These are phyloP conservation scores for Podarcis cretensis DNA, from an alignment of 2,113 vertebrate genomes.

Conservation along the genomic window DNA sequence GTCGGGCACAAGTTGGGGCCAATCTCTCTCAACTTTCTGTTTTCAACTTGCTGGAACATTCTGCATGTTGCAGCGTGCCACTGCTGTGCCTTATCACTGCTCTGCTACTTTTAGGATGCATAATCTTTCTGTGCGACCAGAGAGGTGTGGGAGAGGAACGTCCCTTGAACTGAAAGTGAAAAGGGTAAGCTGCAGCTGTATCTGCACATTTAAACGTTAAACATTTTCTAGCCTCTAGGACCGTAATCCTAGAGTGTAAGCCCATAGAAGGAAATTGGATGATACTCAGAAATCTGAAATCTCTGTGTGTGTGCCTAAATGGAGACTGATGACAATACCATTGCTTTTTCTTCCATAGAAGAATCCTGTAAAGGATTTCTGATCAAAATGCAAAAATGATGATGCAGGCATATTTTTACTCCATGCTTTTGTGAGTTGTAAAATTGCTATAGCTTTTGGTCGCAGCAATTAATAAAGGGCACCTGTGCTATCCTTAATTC, in stretches of 20 bases:
- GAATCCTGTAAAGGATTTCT: not conserved
- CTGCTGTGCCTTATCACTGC: constrained; percentile 38
- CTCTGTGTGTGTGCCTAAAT: not conserved
- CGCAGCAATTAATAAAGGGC: not conserved
- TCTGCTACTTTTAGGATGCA: constrained; percentile 18
- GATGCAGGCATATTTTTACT: not conserved
- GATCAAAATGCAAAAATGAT: not conserved
- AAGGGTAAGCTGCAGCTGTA: constrained; percentile 23
- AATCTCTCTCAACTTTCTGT: constrained; percentile 46
- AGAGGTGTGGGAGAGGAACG: constrained; percentile 43
- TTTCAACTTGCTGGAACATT: constrained; percentile 44
- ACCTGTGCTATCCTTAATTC: not conserved
- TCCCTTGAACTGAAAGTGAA: constrained; percentile 46
- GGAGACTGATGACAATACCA: not conserved
- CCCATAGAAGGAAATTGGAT: not conserved
- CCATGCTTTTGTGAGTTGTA: not conserved
- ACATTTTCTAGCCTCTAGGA: not conserved
- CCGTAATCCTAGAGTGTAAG: too few relatives aligned
- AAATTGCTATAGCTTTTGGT: not conserved
- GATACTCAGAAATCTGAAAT: constrained; percentile 29
- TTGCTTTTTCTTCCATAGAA: not conserved
- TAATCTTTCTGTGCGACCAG: constrained; percentile 33
- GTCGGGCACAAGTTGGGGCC: constrained; percentile 44
- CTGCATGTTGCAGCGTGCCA: constrained; percentile 40
- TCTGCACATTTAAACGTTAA: constrained; percentile 10